A percentile compares a stretch with the other conserved stretches of the same genome.
These are phyloP conservation scores for human DNA, from an alignment of 2,113 vertebrate species.

Conservation along the genomic window DNA sequence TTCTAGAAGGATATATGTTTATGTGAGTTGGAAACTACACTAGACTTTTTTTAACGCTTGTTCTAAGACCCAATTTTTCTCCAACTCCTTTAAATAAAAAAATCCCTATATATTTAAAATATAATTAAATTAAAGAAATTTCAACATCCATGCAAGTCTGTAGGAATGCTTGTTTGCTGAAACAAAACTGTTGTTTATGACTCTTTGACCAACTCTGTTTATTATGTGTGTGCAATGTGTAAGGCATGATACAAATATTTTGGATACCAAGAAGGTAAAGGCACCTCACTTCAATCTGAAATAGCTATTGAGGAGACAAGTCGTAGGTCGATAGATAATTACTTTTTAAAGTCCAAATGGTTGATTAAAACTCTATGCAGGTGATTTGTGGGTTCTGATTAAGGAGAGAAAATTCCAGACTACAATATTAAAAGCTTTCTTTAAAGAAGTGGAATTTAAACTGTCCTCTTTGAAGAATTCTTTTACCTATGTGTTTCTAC, in stretches of 20 bases:
- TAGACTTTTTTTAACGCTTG: background rate
- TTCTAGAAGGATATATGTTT: background rate
- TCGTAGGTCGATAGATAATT: background rate
- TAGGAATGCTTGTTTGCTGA: background rate
- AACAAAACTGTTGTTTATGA: background rate
- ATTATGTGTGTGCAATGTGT: background rate
- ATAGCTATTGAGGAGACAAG: background rate
- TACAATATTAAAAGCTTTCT: background rate
- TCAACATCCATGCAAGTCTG: background rate
- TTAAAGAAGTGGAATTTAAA: background rate
- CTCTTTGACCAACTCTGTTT: background rate
- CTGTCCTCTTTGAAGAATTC: background rate
- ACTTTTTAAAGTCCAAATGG: background rate
- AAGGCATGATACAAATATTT: background rate
- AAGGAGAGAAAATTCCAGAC: background rate
- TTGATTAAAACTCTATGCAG: background rate
- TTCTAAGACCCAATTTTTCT: background rate
- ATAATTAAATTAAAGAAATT: constrained; percentile 18
- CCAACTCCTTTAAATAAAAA: constrained; percentile 2
- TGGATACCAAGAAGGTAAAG: background rate
- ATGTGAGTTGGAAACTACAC: background rate
- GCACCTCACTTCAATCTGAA: background rate
- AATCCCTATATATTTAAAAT: background rate
- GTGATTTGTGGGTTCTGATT: background rate
- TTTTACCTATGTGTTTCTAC: background rate